Evolutionary conservation across 2,888 invertebrate species (phyloP).

Genomic region (Cephus pygmeus): DNA sequence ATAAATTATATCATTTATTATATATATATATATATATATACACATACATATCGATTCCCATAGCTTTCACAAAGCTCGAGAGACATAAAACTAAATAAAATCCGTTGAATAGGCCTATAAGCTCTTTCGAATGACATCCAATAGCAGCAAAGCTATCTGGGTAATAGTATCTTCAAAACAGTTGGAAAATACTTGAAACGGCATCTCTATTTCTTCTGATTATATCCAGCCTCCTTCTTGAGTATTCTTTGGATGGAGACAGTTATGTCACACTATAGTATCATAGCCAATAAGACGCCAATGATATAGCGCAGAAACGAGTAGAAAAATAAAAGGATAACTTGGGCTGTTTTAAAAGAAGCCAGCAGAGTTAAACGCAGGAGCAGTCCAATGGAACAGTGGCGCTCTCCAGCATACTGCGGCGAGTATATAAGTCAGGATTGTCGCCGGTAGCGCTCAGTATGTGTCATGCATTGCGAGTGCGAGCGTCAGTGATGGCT

Average conservation of each 20-base stretch:
- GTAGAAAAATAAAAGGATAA: not conserved
- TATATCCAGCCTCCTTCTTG: not conserved
- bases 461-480: slow-evolving; percentile 59
- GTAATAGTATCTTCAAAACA: not conserved
- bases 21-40: not conserved
- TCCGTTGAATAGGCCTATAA: not conserved
- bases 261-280: not conserved
- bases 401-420: slow-evolving; percentile 22
- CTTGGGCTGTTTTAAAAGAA: not conserved
- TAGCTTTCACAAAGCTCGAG: not conserved
- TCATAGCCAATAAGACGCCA: not conserved
- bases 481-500: slow-evolving; percentile 56
- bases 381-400: not conserved
- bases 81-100: not conserved
- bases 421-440: slow-evolving; percentile 51
- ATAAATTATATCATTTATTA: too few relatives aligned
- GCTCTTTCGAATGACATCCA: not conserved
- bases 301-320: not conserved
- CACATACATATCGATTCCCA: not conserved
- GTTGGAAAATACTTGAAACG: not conserved
- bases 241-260: not conserved
- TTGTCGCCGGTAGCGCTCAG: slow-evolving; percentile 51
- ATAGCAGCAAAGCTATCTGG: not conserved
- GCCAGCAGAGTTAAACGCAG: not conserved
- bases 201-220: not conserved